Percentiles rank a stretch among this genome's conserved stretches.
These are phyloP conservation scores for Sterrhoptilus dennistouni DNA, from an alignment of 2,113 vertebrate genomes.

Conservation along the genomic window DNA sequence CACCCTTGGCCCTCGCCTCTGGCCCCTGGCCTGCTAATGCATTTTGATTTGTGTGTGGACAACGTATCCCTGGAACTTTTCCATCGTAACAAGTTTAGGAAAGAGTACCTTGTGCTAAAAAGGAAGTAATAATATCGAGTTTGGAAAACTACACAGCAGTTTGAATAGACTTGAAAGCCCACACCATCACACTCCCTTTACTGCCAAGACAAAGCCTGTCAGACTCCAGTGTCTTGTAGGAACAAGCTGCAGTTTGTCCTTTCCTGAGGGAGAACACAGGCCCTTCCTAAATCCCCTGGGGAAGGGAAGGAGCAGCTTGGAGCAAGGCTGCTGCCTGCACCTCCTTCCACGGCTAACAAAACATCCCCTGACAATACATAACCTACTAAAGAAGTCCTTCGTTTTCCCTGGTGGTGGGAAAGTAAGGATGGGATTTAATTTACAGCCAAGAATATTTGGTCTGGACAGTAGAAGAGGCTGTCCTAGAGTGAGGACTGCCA, in stretches of 20 bases:
- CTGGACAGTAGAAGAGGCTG: neutral
- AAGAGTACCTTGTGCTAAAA: slow-evolving; percentile 53
- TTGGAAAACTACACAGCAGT: slow-evolving; percentile 56
- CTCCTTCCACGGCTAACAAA: neutral
- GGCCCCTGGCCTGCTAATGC: slow-evolving; percentile 27
- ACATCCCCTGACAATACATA: neutral
- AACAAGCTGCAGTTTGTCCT: neutral
- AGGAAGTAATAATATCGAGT: slow-evolving; percentile 76
- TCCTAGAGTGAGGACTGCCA: neutral
- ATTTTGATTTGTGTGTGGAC: slow-evolving; percentile 24
- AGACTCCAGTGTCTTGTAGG: neutral
- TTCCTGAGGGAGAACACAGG: slow-evolving; percentile 31
- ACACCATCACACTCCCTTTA: slow-evolving; percentile 4
- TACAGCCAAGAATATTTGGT: neutral
- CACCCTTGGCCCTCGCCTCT: neutral
- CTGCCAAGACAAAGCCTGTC: slow-evolving; percentile 48
- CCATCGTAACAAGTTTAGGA: slow-evolving; percentile 57
- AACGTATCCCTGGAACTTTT: slow-evolving; percentile 57
- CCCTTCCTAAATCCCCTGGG: neutral
- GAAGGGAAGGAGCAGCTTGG: neutral
- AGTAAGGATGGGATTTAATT: neutral
- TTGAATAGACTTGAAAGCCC: slow-evolving; percentile 65
- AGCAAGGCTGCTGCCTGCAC: neutral
- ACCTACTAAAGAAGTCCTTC: neutral
- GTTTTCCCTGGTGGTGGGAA: neutral